Conservation (phyloP, 2,113 vertebrate genomes). For the Sporophila hypoxantha region DNA sequence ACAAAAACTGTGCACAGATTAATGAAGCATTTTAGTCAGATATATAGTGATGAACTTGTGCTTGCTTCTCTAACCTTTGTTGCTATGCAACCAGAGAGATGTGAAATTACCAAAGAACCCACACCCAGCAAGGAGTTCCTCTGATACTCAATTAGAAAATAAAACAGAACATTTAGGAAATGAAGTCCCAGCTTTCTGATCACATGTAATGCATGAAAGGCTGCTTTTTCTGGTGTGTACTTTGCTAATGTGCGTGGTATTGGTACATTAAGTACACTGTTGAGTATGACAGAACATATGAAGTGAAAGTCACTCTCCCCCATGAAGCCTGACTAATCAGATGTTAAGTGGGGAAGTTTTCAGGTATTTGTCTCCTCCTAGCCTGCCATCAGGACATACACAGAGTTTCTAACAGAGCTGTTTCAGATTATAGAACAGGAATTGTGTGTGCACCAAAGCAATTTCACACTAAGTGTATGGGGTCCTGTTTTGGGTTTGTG, state of each 20-base stretch:
- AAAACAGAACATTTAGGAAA: constrained; percentile 37
- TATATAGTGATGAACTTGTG: constrained; percentile 1
- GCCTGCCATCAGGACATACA: not conserved
- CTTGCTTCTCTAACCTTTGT: constrained; percentile 3
- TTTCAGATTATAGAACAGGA: not conserved
- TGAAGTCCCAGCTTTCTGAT: not conserved
- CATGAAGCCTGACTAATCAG: not conserved
- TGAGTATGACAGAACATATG: not conserved
- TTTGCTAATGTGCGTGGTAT: constrained; percentile 8
- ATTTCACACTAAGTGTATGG: not conserved
- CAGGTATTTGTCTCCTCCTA: not conserved
- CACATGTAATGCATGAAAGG: not conserved
- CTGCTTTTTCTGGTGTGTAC: constrained; percentile 7
- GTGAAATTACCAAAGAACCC: constrained; percentile 9
- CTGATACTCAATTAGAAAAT: constrained; percentile 22
- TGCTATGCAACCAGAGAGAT: not conserved
- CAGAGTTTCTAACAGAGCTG: not conserved
- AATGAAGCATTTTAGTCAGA: constrained; percentile 28
- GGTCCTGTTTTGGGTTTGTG: not conserved
- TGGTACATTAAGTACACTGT: constrained; percentile 1
- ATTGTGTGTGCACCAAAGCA: not conserved
- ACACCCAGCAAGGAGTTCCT: not conserved
- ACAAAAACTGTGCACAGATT: not conserved
- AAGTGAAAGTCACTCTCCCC: not conserved
- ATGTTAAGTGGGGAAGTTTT: not conserved